phyloP scores from a whole-genome alignment of 2,888 invertebrate species.

The Lasioglossum marginatum region DNA sequence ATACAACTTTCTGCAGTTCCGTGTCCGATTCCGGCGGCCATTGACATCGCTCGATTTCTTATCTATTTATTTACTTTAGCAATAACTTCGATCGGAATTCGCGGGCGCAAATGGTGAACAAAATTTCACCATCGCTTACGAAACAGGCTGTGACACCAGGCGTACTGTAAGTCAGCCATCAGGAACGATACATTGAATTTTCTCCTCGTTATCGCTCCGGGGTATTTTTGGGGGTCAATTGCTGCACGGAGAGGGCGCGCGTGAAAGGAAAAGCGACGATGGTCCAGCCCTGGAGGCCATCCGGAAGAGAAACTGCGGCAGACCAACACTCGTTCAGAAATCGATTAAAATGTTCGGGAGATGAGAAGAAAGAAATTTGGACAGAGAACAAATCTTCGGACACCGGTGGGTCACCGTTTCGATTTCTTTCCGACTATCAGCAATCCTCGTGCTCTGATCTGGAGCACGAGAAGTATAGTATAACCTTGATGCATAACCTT shows the following conservation, averaged over 20 bases:
- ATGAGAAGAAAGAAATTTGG: background rate
- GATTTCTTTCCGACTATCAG: slow-evolving; percentile 27
- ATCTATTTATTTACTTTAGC: background rate
- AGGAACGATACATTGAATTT: background rate
- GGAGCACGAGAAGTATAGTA: slow-evolving; percentile 68
- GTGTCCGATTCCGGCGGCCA: background rate
- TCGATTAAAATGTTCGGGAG: slow-evolving; percentile 4
- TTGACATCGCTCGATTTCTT: slow-evolving; percentile 5
- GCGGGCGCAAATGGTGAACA: background rate
- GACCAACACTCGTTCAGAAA: slow-evolving; percentile 6
- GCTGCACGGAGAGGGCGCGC: background rate
- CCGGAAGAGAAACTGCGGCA: slow-evolving; percentile 50
- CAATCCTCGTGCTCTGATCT: slow-evolving; percentile 51
- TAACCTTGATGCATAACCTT: slow-evolving; percentile 83
- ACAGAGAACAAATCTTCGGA: background rate
- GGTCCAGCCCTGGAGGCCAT: slow-evolving; percentile 34
- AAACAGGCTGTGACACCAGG: background rate
- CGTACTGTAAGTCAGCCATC: background rate
- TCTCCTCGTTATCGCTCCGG: background rate
- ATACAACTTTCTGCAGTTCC: slow-evolving; percentile 11
- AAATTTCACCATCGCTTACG: slow-evolving; percentile 13
- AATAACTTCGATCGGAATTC: background rate
- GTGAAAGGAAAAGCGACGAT: slow-evolving; percentile 53
- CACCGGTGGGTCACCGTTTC: background rate
- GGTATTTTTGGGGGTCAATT: slow-evolving; percentile 4